Conservation (phyloP, 2,888 invertebrate species). For the Drosophila kuntzei region DNA sequence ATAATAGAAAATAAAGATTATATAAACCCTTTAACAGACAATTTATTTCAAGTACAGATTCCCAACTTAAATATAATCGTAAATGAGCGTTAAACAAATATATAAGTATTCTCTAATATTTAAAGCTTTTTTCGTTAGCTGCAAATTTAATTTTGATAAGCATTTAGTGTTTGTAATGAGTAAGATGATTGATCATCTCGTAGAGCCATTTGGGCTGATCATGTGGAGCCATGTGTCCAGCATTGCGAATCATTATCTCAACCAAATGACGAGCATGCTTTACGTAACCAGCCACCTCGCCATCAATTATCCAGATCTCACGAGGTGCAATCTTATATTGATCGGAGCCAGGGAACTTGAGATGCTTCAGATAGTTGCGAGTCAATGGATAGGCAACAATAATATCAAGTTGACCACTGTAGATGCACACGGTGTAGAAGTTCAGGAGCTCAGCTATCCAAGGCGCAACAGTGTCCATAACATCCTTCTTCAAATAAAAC, state of each 20-base stretch:
- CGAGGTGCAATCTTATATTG: slow-evolving; percentile 89
- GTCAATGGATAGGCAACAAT: slow-evolving; percentile 96
- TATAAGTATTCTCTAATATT: slow-evolving; percentile 6
- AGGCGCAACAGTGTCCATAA: slow-evolving; percentile 92
- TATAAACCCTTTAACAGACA: neutral
- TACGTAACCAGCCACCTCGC: slow-evolving; percentile 91
- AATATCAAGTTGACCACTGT: slow-evolving; percentile 96
- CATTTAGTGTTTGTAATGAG: slow-evolving; percentile 72
- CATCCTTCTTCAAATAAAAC: slow-evolving; percentile 89
- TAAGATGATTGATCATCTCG: slow-evolving; percentile 88
- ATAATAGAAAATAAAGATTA: neutral
- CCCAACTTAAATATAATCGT: neutral
- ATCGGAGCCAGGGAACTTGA: slow-evolving; percentile 89
- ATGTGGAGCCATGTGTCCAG: slow-evolving; percentile 93
- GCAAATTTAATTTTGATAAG: neutral
- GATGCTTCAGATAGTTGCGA: slow-evolving; percentile 90
- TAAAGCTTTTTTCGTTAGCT: slow-evolving; percentile 17
- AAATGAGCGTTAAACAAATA: neutral
- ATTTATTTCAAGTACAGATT: slow-evolving; percentile 29
- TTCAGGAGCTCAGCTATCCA: slow-evolving; percentile 90
- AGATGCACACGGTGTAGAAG: slow-evolving; percentile 89
- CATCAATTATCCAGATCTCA: slow-evolving; percentile 89
- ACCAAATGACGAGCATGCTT: slow-evolving; percentile 90
- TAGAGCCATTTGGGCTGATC: slow-evolving; percentile 92
- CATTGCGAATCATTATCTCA: slow-evolving; percentile 91